Evolutionary conservation across 2,888 invertebrate genomes (phyloP).

Genomic region (Drosophila neotestacea): DNA sequence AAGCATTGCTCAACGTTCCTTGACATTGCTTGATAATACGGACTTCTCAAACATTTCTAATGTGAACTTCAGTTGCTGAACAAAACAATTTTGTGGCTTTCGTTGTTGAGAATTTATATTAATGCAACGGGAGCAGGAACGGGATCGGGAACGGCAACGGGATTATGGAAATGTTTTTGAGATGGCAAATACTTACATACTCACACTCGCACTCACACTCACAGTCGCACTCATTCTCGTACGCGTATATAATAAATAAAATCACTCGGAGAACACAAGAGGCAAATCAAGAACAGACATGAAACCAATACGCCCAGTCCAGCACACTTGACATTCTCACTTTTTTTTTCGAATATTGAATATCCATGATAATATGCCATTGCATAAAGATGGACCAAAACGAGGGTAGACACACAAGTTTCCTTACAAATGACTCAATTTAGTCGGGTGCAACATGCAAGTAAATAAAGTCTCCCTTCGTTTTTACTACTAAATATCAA

Average conservation of each 20-base stretch:
- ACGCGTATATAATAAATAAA: conserved; percentile 41
- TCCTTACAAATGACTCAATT: background rate
- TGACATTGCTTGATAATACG: conserved; percentile 3
- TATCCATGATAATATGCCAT: conserved; percentile 20
- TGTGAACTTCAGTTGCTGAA: conserved; percentile 47
- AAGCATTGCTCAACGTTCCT: conserved; percentile 17
- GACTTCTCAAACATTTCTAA: conserved; percentile 28
- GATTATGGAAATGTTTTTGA: conserved; percentile 19
- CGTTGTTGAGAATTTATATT: conserved; percentile 40
- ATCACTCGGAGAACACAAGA: conserved; percentile 48
- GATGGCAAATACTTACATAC: background rate
- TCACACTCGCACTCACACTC: background rate
- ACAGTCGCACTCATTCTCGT: background rate
- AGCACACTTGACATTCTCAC: conserved; percentile 20
- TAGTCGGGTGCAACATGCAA: background rate
- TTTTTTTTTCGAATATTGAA: conserved; percentile 15
- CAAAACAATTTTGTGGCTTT: conserved; percentile 38
- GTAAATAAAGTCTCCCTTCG: background rate
- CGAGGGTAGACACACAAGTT: conserved; percentile 14
- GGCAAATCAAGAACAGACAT: conserved; percentile 57
- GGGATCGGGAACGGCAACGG: conserved; percentile 3
- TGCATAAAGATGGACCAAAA: background rate
- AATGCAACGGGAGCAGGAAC: conserved; percentile 34
- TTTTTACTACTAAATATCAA: conserved; percentile 3
- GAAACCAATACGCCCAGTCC: conserved; percentile 18